Evolutionary conservation across 92 coral and sea anemone species (phyloP), one percentile per base, ranked within the genome.

Genomic region (Galaxea fascicularis): DNA sequence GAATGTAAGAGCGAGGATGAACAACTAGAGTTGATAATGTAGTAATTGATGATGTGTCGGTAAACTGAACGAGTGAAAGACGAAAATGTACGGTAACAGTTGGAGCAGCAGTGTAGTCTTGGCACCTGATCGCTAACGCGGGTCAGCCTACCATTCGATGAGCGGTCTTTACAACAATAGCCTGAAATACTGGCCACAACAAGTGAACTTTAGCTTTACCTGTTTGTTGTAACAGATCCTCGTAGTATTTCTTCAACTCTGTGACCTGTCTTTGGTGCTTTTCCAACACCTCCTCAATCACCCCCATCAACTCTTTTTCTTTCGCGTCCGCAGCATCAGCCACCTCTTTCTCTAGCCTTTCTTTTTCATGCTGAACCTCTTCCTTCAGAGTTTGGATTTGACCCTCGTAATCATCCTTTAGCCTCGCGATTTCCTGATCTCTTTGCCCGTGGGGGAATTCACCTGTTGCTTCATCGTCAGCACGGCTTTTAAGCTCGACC

Each of bases 321-420:
- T 94, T 93, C 25, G 76, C 79, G 62, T 83, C 91, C 7, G 65
- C 81, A 11, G 87, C 69, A 16, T 92, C 95, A 1, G 71, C 91
- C 58, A 90, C 71, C 67, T 89, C 90, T 25, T 58, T 82, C 74
- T 92, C 96, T 29, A 85, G 79, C 71, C 81, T 83, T 77, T 91
- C 94, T 54, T 83, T 89, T 18, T 74, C 60, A 41, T 83, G 80
- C 54, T 85, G 87, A 65, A 89, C 87, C 68, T 90, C 84, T 67
- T 96, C 95, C 41, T 93, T 89, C 28, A 96, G 86, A 41, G 94
- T 78, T 49, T 87, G 82, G 1, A 96, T 77, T 73, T 92, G 94
- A 16, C 52, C 83, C 49, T 93, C 94, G 73, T 89, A 89, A 22
- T 85, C 93, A 28, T 91, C 93, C 47, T 80, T 79, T 10, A 82